Conservation (phyloP, 2,888 invertebrate species). For the Polietes domitor region DNA sequence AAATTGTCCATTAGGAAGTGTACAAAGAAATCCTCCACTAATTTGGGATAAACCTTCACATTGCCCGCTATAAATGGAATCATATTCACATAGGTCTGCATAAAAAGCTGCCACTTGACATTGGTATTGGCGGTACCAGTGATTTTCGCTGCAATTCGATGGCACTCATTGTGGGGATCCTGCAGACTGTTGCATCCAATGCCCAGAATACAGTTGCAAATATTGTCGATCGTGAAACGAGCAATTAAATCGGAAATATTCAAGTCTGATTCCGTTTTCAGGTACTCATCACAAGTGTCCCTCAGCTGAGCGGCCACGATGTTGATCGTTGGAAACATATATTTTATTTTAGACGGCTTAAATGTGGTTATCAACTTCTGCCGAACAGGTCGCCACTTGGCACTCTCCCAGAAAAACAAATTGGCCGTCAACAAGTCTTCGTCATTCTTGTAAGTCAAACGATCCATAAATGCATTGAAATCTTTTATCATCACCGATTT, state of each 20-base stretch:
- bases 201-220: no score
- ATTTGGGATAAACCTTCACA: neutral
- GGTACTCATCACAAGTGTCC: slow-evolving; percentile 41
- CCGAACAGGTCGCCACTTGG: slow-evolving; percentile 81
- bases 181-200: slow-evolving; percentile 80
- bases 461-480: slow-evolving; percentile 78
- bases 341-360: slow-evolving; percentile 81
- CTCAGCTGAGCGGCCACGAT: slow-evolving; percentile 72
- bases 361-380: slow-evolving; percentile 81
- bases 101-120: slow-evolving; percentile 71
- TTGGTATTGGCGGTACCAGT: slow-evolving; percentile 69
- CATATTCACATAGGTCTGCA: slow-evolving; percentile 73
- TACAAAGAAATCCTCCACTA: slow-evolving; percentile 68
- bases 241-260: slow-evolving; percentile 80
- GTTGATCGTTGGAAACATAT: slow-evolving; percentile 79
- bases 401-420: slow-evolving; percentile 76
- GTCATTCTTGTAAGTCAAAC: slow-evolving; percentile 70
- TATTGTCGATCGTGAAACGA: slow-evolving; percentile 80
- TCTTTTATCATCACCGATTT: slow-evolving; percentile 78
- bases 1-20: slow-evolving; percentile 71
- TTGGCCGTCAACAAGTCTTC: slow-evolving; percentile 74
- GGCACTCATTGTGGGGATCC: slow-evolving; percentile 78
- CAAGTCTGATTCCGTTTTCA: slow-evolving; percentile 61
- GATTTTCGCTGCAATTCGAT: slow-evolving; percentile 68
- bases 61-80: slow-evolving; percentile 46